Evolutionary conservation across 2,113 vertebrate species (phyloP).

Genomic region (Brachyhypopomus occidentalis): DNA sequence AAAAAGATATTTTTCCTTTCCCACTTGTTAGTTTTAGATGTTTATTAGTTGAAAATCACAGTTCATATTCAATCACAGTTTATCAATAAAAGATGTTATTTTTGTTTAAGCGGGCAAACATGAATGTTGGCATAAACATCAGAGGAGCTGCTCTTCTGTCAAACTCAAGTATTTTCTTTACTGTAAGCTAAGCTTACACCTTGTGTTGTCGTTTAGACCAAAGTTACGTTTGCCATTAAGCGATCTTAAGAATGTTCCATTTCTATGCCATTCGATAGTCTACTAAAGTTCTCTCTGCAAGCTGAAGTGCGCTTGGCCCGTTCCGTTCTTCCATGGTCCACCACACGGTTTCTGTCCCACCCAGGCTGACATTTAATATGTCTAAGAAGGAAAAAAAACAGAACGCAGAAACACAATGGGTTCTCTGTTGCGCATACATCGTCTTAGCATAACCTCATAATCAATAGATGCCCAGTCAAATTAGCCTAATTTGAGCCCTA

Average conservation of each 20-base stretch:
- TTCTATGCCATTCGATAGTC: constrained; percentile 58
- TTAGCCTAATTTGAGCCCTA: constrained; percentile 51
- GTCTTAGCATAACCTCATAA: constrained; percentile 68
- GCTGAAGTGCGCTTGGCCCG: constrained; percentile 40
- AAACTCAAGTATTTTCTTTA: constrained; percentile 74
- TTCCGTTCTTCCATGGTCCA: constrained; percentile 62
- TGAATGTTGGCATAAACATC: constrained; percentile 63
- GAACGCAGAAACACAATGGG: constrained; percentile 68
- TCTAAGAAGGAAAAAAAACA: constrained; percentile 51
- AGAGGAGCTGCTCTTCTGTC: constrained; percentile 70
- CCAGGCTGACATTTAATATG: constrained; percentile 71
- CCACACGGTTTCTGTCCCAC: constrained; percentile 69
- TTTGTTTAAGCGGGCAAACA: constrained; percentile 59
- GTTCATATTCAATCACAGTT: constrained; percentile 65
- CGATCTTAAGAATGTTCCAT: constrained; percentile 74
- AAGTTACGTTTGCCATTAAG: constrained; percentile 80
- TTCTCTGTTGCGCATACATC: constrained; percentile 70
- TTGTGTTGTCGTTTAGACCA: constrained; percentile 77
- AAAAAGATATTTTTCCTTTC: constrained; percentile 65
- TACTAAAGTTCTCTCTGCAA: constrained; percentile 43
- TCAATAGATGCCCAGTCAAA: constrained; percentile 72
- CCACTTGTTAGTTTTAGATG: constrained; percentile 65
- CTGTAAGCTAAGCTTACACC: constrained; percentile 67
- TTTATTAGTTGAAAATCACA: constrained; percentile 60
- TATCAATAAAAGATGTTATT: constrained; percentile 61